Base-by-base conservation (phyloP, 1,140 invertebrate species). In the Anagrus nilaparvatae region DNA sequence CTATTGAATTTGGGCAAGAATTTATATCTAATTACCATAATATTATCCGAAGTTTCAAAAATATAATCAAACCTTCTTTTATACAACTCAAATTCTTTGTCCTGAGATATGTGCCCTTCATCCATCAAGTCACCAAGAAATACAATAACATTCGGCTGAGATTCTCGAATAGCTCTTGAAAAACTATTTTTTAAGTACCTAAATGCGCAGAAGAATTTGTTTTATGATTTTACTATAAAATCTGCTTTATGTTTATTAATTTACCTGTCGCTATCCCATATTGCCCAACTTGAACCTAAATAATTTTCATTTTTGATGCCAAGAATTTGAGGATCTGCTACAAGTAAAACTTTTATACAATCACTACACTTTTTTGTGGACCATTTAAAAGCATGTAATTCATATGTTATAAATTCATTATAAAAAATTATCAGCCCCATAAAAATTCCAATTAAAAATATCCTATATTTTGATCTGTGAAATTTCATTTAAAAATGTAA, bases 71-170 rank as follows among this genome's bases (percentile, higher is more conserved):
- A 75, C 56, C 86, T 74, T 44, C 71, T 62, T 23, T 78, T 75
- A 67, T 88, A 88, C 40, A 64, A 61, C 51, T 75, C 62, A 62
- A 80, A 93, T 52, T 86, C 74, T 44, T 74, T 61, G 43, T 73
- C 59, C 32, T 69, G 72, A 1, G 88, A 78, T 42, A 82, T 78
- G 41, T 84, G 86, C 0, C 91, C 91, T 71, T 95, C 91, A 61
- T 96, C 90, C 69, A 94, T 82, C 32, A 94, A 68, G 67, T 97
- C 91, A 4, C 93, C 92, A 18, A 96, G 67, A 65, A 91, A 96
- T 33, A 87, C 72, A 38, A 95, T 71, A n/a, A 88, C 72, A 69
- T 94, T 76, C 21, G 91, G 91, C 47, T 84, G 67, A 13, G 81
- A 73, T 63, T 85, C 77, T 21, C 72, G 64, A 17, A 82, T 56